Conservation (phyloP, 2,888 invertebrate genomes). For the Dynastes grantii region DNA sequence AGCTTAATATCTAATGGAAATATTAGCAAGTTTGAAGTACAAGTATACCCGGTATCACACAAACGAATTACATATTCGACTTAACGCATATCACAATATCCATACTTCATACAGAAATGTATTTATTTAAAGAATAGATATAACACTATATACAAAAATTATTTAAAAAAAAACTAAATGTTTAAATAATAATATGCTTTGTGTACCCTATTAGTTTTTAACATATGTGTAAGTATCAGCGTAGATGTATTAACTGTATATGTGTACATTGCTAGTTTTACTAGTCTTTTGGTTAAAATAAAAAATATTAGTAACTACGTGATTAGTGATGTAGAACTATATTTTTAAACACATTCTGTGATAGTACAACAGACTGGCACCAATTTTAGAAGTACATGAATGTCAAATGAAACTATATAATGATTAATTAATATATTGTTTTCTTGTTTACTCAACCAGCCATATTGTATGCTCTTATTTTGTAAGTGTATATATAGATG, state of each 20-base stretch:
- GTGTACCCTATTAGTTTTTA: neutral
- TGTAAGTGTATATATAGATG: conserved; percentile 7
- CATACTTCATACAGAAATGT: too few species aligned
- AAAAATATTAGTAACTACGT: neutral
- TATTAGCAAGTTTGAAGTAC: too few species aligned
- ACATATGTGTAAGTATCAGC: neutral
- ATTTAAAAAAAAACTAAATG: neutral
- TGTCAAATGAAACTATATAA: conserved; percentile 22
- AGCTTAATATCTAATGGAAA: too few species aligned
- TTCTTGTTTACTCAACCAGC: conserved; percentile 28
- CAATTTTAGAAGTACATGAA: conserved; percentile 57
- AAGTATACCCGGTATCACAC: too few species aligned
- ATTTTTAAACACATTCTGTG: conserved; percentile 64
- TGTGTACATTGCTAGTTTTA: conserved; percentile 21
- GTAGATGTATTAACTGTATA: neutral
- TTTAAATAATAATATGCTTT: neutral
- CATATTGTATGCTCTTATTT: conserved; percentile 23
- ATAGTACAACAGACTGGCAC: conserved; percentile 69
- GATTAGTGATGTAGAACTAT: conserved; percentile 47
- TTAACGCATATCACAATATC: too few species aligned
- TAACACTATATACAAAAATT: conserved; percentile 2
- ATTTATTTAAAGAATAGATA: neutral
- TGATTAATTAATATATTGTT: conserved; percentile 8
- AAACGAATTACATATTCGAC: too few species aligned
- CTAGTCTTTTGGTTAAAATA: conserved; percentile 26